Conservation (phyloP, 2,797 vertebrate species). For the Crotalus adamanteus region DNA sequence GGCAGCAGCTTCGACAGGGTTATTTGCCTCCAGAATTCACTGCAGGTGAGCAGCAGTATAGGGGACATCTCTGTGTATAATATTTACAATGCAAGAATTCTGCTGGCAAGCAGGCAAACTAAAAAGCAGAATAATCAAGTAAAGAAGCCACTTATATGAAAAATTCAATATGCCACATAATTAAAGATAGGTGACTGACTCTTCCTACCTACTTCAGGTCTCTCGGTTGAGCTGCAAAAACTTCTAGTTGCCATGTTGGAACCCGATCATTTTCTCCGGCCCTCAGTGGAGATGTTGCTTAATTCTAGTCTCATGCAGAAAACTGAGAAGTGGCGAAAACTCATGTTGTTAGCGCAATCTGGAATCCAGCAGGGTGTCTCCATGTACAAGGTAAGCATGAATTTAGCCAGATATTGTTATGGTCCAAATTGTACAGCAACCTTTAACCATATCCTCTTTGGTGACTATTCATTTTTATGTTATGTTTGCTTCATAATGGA, state of each 20-base stretch:
- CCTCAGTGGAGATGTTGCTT: slow-evolving; percentile 76
- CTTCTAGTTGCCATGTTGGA: slow-evolving; percentile 82
- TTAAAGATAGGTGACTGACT: background rate
- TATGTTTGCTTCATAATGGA: background rate
- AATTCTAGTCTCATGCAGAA: slow-evolving; percentile 54
- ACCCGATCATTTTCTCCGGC: slow-evolving; percentile 76
- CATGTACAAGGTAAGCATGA: slow-evolving; percentile 58
- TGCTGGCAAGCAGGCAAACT: background rate
- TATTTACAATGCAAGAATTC: background rate
- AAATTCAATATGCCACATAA: background rate
- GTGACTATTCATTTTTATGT: background rate
- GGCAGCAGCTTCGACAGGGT: slow-evolving; percentile 87
- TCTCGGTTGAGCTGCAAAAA: slow-evolving; percentile 80
- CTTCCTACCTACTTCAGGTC: slow-evolving; percentile 40
- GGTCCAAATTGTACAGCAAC: background rate
- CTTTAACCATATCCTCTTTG: background rate
- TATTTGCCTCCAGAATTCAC: slow-evolving; percentile 82
- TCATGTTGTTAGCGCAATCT: slow-evolving; percentile 62
- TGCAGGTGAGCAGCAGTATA: slow-evolving; percentile 67
- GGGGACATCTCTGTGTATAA: too few relatives aligned
- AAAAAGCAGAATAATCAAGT: background rate
- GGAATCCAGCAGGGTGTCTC: slow-evolving; percentile 48
- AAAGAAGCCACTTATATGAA: background rate
- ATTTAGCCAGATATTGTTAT: background rate
- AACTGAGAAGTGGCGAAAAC: slow-evolving; percentile 55